Evolutionary conservation across 2,113 vertebrate genomes (phyloP).

Genomic region (Tetrao urogallus): DNA sequence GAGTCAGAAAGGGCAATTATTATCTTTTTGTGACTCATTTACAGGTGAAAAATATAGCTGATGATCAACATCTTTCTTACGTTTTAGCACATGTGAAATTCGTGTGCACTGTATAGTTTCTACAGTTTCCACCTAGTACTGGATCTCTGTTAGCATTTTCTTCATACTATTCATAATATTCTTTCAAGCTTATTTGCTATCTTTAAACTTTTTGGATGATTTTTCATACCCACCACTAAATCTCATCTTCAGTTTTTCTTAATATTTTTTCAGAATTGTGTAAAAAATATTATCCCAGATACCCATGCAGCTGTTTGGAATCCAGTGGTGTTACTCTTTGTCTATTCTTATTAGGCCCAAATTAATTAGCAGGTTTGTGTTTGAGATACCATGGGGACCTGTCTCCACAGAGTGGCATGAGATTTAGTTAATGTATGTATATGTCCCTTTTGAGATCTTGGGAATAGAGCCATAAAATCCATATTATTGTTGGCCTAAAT

Average conservation of each 20-base stretch:
- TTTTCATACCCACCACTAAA: background rate
- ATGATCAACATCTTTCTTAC: background rate
- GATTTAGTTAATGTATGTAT: background rate
- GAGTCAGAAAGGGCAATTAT: background rate
- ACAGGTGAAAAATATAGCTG: background rate
- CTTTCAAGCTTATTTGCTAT: background rate
- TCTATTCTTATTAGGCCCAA: background rate
- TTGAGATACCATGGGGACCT: background rate
- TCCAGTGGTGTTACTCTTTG: background rate
- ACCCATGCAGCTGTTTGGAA: background rate
- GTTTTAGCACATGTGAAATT: background rate
- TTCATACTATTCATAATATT: background rate
- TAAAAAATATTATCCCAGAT: background rate
- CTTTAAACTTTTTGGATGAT: background rate
- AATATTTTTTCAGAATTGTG: background rate
- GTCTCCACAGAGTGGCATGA: background rate
- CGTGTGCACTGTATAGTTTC: background rate
- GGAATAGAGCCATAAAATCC: conserved; percentile 4
- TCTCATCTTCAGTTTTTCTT: background rate
- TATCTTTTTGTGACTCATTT: background rate
- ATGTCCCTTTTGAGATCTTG: background rate
- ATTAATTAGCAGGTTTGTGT: background rate
- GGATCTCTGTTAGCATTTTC: background rate
- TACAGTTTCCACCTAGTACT: background rate
- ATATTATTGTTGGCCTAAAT: background rate